These are phyloP conservation scores for Agapornis canus DNA, from an alignment of 2,797 vertebrate species.

Conservation along the genomic window DNA sequence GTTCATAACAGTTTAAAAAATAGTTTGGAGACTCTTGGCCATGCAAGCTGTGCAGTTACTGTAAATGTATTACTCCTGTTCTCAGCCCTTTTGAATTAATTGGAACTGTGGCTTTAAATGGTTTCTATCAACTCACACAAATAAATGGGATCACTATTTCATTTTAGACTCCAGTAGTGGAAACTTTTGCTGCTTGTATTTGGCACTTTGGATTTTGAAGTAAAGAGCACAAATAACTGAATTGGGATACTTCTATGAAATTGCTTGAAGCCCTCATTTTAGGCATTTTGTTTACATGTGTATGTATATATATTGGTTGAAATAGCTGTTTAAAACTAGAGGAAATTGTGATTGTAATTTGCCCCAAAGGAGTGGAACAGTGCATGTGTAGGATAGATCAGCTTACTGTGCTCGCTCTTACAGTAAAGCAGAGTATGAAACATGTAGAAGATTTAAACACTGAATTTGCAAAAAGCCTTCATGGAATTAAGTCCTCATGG, in stretches of 20 bases:
- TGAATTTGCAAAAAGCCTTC: not conserved
- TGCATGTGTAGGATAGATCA: not conserved
- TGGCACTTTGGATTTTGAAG: slow-evolving; percentile 30
- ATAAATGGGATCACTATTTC: slow-evolving; percentile 32
- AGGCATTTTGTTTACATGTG: slow-evolving; percentile 16
- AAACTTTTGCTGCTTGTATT: slow-evolving; percentile 23
- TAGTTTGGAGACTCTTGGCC: slow-evolving; percentile 26
- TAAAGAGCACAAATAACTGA: slow-evolving; percentile 32
- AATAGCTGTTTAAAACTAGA: slow-evolving; percentile 20
- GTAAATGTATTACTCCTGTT: slow-evolving; percentile 55
- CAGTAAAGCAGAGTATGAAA: not conserved
- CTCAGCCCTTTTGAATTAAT: slow-evolving; percentile 58
- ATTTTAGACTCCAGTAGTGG: slow-evolving; percentile 14
- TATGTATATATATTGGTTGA: not conserved
- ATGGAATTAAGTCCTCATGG: not conserved
- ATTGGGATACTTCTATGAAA: not conserved
- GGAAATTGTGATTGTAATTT: not conserved
- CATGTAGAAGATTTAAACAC: not conserved
- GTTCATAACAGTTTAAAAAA: slow-evolving; percentile 35
- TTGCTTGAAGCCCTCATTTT: not conserved
- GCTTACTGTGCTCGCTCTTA: not conserved
- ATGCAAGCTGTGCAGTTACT: slow-evolving; percentile 62
- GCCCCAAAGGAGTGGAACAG: not conserved
- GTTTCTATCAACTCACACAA: slow-evolving; percentile 66
- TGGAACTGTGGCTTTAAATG: slow-evolving; percentile 62